Evolutionary conservation across 2,888 invertebrate genomes (phyloP).

Genomic region (Nemurella pictetii): DNA sequence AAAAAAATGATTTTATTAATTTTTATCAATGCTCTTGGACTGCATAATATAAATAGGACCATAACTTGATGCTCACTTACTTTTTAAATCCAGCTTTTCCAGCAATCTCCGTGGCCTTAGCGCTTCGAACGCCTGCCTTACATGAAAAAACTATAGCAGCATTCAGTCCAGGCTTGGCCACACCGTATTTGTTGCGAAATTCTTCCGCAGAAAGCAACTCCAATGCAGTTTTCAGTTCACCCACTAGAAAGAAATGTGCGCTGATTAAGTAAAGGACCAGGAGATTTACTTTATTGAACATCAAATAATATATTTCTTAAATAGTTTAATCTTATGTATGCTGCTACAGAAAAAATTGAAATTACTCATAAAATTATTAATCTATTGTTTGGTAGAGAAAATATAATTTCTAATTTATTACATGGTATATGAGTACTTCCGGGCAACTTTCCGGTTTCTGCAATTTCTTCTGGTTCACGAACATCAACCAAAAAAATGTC

Average conservation of each 20-base stretch:
- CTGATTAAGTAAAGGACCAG: too few species aligned
- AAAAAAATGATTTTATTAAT: background rate
- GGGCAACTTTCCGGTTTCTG: constrained; percentile 71
- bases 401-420: too few species aligned
- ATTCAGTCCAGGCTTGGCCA: constrained; percentile 60
- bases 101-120: constrained; percentile 63
- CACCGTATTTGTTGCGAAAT: constrained; percentile 61
- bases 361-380: too few species aligned
- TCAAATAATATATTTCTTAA: too few species aligned
- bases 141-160: constrained; percentile 70
- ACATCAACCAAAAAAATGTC: constrained; percentile 71
- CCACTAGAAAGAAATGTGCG: constrained; percentile 55
- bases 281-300: too few species aligned
- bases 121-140: constrained; percentile 67
- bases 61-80: constrained; percentile 52
- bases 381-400: too few species aligned
- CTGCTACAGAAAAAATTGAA: too few species aligned
- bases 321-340: too few species aligned
- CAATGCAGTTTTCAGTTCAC: constrained; percentile 55
- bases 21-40: too few species aligned
- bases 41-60: background rate
- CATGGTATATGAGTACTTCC: constrained; percentile 76
- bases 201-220: constrained; percentile 55
- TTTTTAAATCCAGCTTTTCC: constrained; percentile 62
- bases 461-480: constrained; percentile 71